Evolutionary conservation across 2,888 invertebrate species (phyloP).

Genomic region (Gryllus longicercus): DNA sequence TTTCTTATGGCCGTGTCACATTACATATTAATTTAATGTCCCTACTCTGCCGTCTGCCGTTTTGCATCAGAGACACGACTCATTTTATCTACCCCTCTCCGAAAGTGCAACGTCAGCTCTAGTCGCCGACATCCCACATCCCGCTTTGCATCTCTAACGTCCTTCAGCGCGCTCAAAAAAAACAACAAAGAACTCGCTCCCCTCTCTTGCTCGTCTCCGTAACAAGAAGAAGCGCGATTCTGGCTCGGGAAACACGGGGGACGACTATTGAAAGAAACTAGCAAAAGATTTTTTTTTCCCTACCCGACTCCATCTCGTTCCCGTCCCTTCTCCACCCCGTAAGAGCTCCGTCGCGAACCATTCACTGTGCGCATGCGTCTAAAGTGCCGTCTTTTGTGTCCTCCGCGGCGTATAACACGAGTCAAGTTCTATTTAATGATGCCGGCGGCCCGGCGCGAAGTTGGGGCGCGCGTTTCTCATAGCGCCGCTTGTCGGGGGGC

Average conservation of each 20-base stretch:
- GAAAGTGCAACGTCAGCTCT: too few species aligned
- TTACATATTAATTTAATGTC: too few species aligned
- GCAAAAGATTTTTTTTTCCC: slow-evolving; percentile 2
- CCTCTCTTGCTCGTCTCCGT: neutral
- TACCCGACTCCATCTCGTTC: neutral
- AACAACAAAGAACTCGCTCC: too few species aligned
- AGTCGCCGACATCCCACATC: too few species aligned
- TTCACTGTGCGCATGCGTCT: neutral
- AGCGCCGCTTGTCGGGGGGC: too few species aligned
- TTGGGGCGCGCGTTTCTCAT: too few species aligned
- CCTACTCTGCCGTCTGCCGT: too few species aligned
- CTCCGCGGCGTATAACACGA: neutral
- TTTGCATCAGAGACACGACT: too few species aligned
- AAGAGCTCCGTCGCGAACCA: neutral
- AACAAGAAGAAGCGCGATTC: slow-evolving; percentile 5
- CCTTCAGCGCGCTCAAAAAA: too few species aligned
- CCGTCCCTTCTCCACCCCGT: neutral
- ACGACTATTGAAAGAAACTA: neutral
- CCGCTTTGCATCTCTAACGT: too few species aligned
- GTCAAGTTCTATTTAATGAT: neutral
- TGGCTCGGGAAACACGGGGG: neutral
- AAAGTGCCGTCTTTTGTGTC: slow-evolving; percentile 6
- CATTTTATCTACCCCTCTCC: too few species aligned
- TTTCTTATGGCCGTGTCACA: too few species aligned
- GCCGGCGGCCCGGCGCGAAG: neutral